Conservation (phyloP, 2,113 vertebrate genomes). For the Cacatua alba region DNA sequence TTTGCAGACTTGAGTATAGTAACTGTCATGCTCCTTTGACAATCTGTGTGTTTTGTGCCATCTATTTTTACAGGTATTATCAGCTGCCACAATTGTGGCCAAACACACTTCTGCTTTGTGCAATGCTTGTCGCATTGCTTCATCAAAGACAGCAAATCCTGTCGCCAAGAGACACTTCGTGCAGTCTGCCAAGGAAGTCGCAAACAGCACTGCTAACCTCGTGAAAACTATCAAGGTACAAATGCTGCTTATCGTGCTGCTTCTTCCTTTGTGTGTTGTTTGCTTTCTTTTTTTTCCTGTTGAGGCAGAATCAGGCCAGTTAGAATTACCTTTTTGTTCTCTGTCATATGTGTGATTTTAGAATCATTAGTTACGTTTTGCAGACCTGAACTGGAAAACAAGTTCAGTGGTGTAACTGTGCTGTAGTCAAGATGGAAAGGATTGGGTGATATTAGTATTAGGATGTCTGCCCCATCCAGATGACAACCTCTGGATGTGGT, state of each 20-base stretch:
- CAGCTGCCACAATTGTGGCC: constrained; percentile 96
- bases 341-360: background rate
- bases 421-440: background rate
- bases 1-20: background rate
- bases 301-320: background rate
- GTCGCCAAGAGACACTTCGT: constrained; percentile 98
- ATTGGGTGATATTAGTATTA: background rate
- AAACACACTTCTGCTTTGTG: constrained; percentile 97
- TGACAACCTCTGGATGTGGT: background rate
- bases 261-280: background rate
- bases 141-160: constrained; percentile 95
- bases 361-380: background rate
- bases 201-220: constrained; percentile 98
- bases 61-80: constrained; percentile 84
- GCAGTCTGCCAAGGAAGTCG: constrained; percentile 98
- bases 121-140: constrained; percentile 96
- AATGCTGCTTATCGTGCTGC: background rate
- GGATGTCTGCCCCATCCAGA: background rate
- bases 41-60: background rate
- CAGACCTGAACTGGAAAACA: background rate
- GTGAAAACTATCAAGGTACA: constrained; percentile 99
- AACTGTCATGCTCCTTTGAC: background rate
- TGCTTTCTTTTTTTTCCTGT: fast-evolving
- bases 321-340: background rate
- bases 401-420: background rate